Evolutionary conservation across 2,888 invertebrate genomes (phyloP).

Genomic region (Opisthograptis luteolata): DNA sequence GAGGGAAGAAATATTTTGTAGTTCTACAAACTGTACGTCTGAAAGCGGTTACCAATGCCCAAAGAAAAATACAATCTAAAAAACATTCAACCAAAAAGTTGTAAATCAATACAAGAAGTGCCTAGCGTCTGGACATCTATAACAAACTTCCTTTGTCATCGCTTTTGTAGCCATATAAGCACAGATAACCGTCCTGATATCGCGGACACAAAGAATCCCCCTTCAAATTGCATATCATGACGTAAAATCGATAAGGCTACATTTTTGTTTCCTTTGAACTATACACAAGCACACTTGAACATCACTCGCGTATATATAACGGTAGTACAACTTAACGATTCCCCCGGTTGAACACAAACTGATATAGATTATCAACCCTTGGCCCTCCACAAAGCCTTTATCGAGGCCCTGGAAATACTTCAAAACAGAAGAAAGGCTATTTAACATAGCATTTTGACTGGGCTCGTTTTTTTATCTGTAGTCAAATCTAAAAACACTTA

Average conservation of each 20-base stretch:
- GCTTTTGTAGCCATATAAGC: constrained; percentile 10
- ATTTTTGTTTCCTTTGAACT: constrained; percentile 40
- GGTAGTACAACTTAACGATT: constrained; percentile 49
- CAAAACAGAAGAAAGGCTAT: constrained; percentile 71
- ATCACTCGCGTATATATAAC: constrained; percentile 31
- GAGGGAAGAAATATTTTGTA: no score
- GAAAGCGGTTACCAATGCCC: background rate
- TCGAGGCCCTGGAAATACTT: constrained; percentile 60
- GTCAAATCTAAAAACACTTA: no score
- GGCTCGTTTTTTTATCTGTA: no score
- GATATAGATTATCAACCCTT: constrained; percentile 73
- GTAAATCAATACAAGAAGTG: constrained; percentile 6
- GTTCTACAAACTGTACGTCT: no score
- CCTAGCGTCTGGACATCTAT: constrained; percentile 9
- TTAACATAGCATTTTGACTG: no score
- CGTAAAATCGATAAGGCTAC: constrained; percentile 42
- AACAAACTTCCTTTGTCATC: constrained; percentile 14
- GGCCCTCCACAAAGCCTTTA: constrained; percentile 62
- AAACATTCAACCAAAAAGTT: background rate
- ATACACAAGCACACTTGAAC: constrained; percentile 38
- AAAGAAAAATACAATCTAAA: background rate
- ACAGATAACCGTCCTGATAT: constrained; percentile 20
- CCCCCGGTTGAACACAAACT: constrained; percentile 63
- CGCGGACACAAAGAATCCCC: constrained; percentile 27
- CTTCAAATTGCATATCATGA: constrained; percentile 44